Evolutionary conservation across 1,140 invertebrate genomes (phyloP), one percentile per base, ranked within the genome.

Genomic region (Thaumetopoea pityocampa): DNA sequence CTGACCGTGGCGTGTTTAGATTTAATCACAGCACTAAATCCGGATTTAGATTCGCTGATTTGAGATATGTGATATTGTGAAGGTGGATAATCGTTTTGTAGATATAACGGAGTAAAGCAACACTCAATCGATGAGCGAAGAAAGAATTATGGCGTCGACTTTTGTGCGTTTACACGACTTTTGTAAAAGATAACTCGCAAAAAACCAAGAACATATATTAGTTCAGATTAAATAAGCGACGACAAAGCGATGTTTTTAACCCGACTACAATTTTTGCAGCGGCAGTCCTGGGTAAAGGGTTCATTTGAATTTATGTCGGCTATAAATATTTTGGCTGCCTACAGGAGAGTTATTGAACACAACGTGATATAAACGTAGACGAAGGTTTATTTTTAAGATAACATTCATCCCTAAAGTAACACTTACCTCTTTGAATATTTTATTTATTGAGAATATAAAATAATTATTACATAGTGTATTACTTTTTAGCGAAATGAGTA

Each of bases 241-340:
- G 40, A 47, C 49, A 30, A 36, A n/a, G 7, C n/a, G n/a, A n/a
- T n/a, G n/a, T 18, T 26, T 40, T 29, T 18, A 28, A 29, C 5
- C 35, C 29, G 18, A 38, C 45, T 29, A 22, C 28, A 34, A 41
- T 51, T 51, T 51, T 44, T 44, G 38, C 26, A 30, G 34, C 32
- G 33, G 18, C 46, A 36, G 35, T 35, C 36, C 26, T 28, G 35
- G 26, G 40, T 19, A 8, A 30, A 40, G 35, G 37, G 29, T 20
- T 46, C 42, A 55, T 55, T 55, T 55, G 37, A 55, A 49, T 52
- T 57, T 49, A 52, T 52, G 41, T 30, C 10, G n/a, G 24, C 41
- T 35, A 52, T 57, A 57, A 52, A 57, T 57, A 49, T 49, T 44
- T 48, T 49, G 42, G 28, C 30, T 37, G 44, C 40, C 38, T 42